Base-by-base conservation (phyloP, 2,113 vertebrate genomes). In the Tonatia bakeri region DNA sequence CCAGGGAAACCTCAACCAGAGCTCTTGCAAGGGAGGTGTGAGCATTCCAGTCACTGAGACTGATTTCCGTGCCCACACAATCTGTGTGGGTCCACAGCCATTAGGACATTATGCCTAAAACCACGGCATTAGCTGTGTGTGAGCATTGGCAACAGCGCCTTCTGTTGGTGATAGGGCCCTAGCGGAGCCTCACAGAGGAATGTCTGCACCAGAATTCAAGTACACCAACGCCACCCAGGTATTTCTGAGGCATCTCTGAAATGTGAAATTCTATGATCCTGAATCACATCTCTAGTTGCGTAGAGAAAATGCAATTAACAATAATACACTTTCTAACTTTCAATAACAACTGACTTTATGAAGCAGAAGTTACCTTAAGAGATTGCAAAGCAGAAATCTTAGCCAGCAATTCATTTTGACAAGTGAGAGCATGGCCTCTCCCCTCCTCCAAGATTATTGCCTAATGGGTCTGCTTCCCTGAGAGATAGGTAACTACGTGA, bases 391-490 rank as follows among this genome's bases (percentile, higher is more conserved):
- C 70, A 92, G 26, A 94, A 52, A 85, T 80, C 16, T 52, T 91
- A 83, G 75, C 26, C 72, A 96, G 31, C 28, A 76, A 67, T 90
- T 96, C 61, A 87, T 88, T 93, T 90, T 80, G 38, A 28, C 28
- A 33, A 65, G 12, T 88, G 40, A 92, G 54, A 87, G 13, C 28
- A 24, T 65, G n/a, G 13, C 31, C n/a, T 81, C n/a, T 61, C 50
- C 40, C n/a, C 14, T 83, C 45, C 79, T 91, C 11, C 77, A 79
- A 92, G 70, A 79, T 87, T 64, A 86, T 4, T 75, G 36, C 47
- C 91, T 97, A 96, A 97, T 96, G 80, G 86, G 64, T 87, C 15
- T 50, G 8, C 91, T 96, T 95, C 80, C 61, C 73, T 91, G 54
- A 83, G 73, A 96, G 81, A 90, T 10, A 86, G 84, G 31, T 75